These are phyloP conservation scores for Casuarius casuarius DNA, from an alignment of 2,113 vertebrate species.

Conservation along the genomic window DNA sequence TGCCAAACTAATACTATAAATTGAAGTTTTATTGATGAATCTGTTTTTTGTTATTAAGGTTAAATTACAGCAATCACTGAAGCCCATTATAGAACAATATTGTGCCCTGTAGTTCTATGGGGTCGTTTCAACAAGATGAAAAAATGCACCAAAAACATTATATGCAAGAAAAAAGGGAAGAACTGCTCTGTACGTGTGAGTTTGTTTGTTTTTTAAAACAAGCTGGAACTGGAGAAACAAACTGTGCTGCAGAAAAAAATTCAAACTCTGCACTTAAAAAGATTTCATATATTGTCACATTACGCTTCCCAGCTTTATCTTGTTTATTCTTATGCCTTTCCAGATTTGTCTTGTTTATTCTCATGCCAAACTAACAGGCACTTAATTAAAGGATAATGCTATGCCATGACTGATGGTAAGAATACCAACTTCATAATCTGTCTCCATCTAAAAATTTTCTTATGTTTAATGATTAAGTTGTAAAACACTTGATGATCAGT, in stretches of 20 bases:
- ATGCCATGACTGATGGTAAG: not conserved
- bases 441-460: not conserved
- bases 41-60: conserved; percentile 62
- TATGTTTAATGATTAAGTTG: not conserved
- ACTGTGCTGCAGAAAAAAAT: not conserved
- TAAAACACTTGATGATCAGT: not conserved
- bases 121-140: conserved; percentile 36
- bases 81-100: conserved; percentile 46
- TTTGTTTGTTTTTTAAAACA: conserved; percentile 23
- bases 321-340: too few species aligned
- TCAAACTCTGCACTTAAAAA: not conserved
- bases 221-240: not conserved
- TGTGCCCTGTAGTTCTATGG: conserved; percentile 30
- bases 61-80: conserved; percentile 73
- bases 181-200: not conserved
- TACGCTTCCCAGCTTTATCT: not conserved
- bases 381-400: not conserved
- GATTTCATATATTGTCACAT: not conserved
- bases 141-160: conserved; percentile 11
- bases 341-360: not conserved
- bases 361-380: not conserved
- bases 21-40: conserved; percentile 69
- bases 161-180: not conserved
- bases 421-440: not conserved
- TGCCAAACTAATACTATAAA: conserved; percentile 68